Conservation (phyloP, 2,113 vertebrate species). For the pig (Sus scrofa) region T2T-Sscrofa CM000824.6:53513001-53513500, state of each 20-base stretch:
- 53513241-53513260: not conserved
- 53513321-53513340: not conserved
- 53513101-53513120: not conserved
- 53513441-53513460: not conserved
- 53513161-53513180: not conserved
- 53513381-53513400: not conserved
- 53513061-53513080: not conserved
- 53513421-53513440: accelerated
- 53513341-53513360: not conserved
- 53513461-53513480: accelerated
- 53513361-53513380: not conserved
- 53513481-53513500: not conserved
- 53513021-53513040: not conserved
- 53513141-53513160: not conserved
- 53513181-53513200: not conserved
- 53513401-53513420: not conserved
- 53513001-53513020: not conserved
- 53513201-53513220: not conserved
- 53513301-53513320: not conserved
- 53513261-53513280: not conserved
- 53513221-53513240: not conserved
- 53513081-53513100: too few species aligned
- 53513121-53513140: not conserved
- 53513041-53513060: not conserved
- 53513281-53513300: not conserved